phyloP scores from a whole-genome alignment of 2,113 vertebrate species.

The Acinonyx jubatus region DNA sequence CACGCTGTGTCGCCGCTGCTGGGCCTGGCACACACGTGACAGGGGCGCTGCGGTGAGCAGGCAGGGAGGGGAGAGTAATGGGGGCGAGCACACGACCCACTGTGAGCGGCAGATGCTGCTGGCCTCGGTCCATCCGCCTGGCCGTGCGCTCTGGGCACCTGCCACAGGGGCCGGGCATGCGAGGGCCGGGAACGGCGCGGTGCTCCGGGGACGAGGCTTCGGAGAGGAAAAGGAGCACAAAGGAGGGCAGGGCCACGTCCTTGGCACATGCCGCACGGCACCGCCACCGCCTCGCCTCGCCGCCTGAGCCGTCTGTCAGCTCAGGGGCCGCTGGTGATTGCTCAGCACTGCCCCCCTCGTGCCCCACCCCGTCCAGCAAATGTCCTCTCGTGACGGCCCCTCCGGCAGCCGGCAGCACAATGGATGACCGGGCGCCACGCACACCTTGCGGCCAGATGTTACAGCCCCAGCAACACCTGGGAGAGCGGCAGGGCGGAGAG shows the following conservation, averaged over 20 bases:
- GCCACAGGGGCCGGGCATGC: not conserved
- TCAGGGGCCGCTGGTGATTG: not conserved
- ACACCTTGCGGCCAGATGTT: slow-evolving; percentile 81
- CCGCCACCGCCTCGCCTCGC: not conserved
- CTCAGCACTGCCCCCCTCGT: not conserved
- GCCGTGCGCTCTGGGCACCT: not conserved
- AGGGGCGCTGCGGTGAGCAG: not conserved
- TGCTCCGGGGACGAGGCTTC: not conserved
- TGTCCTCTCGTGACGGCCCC: slow-evolving; percentile 59
- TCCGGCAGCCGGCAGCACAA: slow-evolving; percentile 76
- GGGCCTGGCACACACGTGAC: not conserved
- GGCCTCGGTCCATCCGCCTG: not conserved
- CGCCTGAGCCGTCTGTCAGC: not conserved
- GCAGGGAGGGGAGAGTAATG: slow-evolving; percentile 40
- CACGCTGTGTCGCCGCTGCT: accelerated
- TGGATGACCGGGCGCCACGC: slow-evolving; percentile 71
- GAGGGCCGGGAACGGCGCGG: accelerated
- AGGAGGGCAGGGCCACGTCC: not conserved
- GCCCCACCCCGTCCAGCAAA: not conserved
- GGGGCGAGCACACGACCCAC: not conserved
- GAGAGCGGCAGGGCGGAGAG: slow-evolving; percentile 76
- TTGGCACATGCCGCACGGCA: accelerated
- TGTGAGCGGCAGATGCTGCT: slow-evolving; percentile 45
- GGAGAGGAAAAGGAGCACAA: not conserved
- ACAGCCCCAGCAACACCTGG: slow-evolving; percentile 81